phyloP scores from a whole-genome alignment of 1,140 invertebrate species.

The Brachionus plicatilis region DNA sequence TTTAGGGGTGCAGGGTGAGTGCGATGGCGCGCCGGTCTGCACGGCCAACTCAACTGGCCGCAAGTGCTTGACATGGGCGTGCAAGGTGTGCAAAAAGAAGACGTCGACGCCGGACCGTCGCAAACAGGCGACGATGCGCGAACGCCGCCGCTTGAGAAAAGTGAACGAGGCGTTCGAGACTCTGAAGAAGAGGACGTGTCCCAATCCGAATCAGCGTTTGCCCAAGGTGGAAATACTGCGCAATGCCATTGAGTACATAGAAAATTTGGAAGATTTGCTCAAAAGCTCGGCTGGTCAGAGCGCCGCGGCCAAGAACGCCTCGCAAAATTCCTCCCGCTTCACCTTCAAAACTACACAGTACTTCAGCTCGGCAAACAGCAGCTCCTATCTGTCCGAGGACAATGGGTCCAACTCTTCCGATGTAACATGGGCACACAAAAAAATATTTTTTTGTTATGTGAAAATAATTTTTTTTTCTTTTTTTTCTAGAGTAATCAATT shows the following conservation, averaged over 20 bases:
- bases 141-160: constrained; percentile 81
- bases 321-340: background rate
- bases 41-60: constrained; percentile 28
- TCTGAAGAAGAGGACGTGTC: constrained; percentile 80
- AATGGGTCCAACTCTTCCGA: constrained; percentile 18
- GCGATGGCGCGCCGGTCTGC: background rate
- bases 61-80: constrained; percentile 40
- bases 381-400: constrained; percentile 25
- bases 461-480: background rate
- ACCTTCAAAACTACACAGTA: background rate
- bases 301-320: background rate
- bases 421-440: background rate
- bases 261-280: constrained; percentile 71
- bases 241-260: constrained; percentile 95
- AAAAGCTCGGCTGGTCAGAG: constrained; percentile 43
- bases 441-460: background rate
- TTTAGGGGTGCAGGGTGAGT: background rate
- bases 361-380: constrained; percentile 5
- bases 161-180: constrained; percentile 97
- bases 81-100: constrained; percentile 41
- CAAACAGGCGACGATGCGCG: constrained; percentile 89
- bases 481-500: constrained; percentile 28
- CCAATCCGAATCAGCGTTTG: constrained; percentile 85
- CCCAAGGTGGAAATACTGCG: constrained; percentile 94
- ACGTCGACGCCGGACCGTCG: constrained; percentile 66